Percentiles rank a stretch among this genome's conserved stretches.
Evolutionary conservation across 1,140 invertebrate genomes (phyloP).

Genomic region (Drosophila subobscura): DNA sequence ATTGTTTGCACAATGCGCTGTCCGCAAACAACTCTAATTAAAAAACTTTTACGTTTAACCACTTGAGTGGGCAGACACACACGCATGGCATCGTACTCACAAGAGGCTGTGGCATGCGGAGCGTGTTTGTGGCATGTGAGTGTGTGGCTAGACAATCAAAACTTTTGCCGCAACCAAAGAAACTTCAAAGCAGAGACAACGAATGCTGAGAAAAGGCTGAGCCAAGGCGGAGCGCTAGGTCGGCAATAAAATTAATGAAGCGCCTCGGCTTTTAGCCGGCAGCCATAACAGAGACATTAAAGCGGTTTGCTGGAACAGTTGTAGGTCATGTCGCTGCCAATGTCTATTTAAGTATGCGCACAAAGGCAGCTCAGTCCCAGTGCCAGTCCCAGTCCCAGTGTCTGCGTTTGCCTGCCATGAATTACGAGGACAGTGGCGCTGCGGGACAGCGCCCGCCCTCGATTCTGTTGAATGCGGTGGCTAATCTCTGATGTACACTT

Average conservation of each 20-base stretch:
- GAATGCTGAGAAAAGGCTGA: not conserved
- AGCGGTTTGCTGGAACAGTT: conserved; percentile 56
- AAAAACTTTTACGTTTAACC: conserved; percentile 81
- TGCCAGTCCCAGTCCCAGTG: too few species aligned
- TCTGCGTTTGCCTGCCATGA: conserved; percentile 24
- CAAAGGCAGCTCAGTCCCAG: conserved; percentile 39
- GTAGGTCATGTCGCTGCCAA: conserved; percentile 58
- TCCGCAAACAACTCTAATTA: conserved; percentile 79
- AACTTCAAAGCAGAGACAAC: conserved; percentile 71
- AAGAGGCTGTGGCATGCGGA: conserved; percentile 20
- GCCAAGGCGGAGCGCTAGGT: not conserved
- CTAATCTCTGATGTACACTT: conserved; percentile 81
- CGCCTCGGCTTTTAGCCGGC: conserved; percentile 61
- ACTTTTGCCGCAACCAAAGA: conserved; percentile 58
- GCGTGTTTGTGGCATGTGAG: conserved; percentile 41
- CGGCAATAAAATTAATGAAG: conserved; percentile 81
- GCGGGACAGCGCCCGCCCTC: conserved; percentile 28
- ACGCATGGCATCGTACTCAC: conserved; percentile 20
- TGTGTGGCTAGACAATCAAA: conserved; percentile 77
- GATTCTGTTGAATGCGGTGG: conserved; percentile 55
- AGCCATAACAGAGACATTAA: conserved; percentile 72
- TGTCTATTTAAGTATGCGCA: conserved; percentile 78
- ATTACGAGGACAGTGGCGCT: conserved; percentile 29
- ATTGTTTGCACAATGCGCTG: conserved; percentile 69
- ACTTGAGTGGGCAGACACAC: conserved; percentile 65